phyloP scores from a whole-genome alignment of 1,140 invertebrate genomes.

The Pseudomyrmex dendroicus region DNA sequence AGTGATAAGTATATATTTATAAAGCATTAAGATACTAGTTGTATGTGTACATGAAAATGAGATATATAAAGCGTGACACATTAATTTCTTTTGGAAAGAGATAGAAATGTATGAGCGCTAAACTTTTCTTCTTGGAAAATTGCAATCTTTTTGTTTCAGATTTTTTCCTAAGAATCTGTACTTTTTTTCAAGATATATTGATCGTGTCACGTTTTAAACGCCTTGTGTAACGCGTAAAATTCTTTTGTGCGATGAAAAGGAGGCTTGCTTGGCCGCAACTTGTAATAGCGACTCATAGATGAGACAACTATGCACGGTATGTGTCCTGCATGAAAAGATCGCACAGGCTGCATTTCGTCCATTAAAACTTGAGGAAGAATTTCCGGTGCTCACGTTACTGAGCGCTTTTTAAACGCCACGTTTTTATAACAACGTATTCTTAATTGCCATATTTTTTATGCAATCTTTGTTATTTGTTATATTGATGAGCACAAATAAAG shows the following conservation, averaged over 20 bases:
- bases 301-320: slow-evolving; percentile 32
- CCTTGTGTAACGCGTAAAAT: not conserved
- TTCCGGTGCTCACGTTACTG: not conserved
- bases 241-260: slow-evolving; percentile 23
- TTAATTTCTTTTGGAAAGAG: slow-evolving; percentile 11
- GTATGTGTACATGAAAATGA: not conserved
- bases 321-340: slow-evolving; percentile 52
- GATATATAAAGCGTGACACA: not conserved
- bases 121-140: not conserved
- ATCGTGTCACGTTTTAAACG: not conserved
- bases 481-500: slow-evolving; percentile 62
- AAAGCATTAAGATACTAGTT: slow-evolving; percentile 56
- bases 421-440: slow-evolving; percentile 65
- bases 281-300: slow-evolving; percentile 58
- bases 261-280: slow-evolving; percentile 67
- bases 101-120: slow-evolving; percentile 18
- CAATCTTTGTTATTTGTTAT: slow-evolving; percentile 71
- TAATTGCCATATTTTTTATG: slow-evolving; percentile 69
- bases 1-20: slow-evolving; percentile 69
- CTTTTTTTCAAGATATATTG: slow-evolving; percentile 5
- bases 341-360: slow-evolving; percentile 62
- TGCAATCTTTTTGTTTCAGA: not conserved
- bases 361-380: slow-evolving; percentile 63
- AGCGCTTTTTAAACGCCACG: not conserved
- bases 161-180: not conserved